Evolutionary conservation across 2,888 invertebrate species (phyloP).

Genomic region (Biston stratarius): DNA sequence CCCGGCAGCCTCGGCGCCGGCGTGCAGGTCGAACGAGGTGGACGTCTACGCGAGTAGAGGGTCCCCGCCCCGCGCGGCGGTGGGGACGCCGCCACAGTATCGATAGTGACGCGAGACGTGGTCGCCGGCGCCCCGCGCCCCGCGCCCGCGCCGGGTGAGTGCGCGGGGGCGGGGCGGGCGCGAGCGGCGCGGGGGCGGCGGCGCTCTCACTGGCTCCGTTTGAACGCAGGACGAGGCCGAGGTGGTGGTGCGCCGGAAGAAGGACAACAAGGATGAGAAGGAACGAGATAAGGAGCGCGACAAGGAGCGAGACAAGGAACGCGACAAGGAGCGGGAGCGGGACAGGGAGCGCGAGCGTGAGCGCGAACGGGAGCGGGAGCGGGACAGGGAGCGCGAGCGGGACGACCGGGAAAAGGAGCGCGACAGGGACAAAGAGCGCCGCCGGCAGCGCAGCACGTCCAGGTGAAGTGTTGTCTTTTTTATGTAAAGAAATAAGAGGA

Average conservation of each 20-base stretch:
- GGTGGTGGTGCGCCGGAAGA: constrained; percentile 83
- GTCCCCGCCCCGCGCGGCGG: neutral
- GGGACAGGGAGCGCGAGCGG: constrained; percentile 52
- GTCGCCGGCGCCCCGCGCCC: neutral
- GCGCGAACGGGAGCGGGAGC: constrained; percentile 52
- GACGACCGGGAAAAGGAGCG: constrained; percentile 60
- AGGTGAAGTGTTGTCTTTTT: constrained; percentile 54
- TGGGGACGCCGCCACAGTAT: neutral
- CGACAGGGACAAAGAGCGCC: constrained; percentile 86
- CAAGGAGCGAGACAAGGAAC: constrained; percentile 64
- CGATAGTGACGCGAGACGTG: neutral
- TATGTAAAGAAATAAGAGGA: no score
- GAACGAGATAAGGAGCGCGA: constrained; percentile 59
- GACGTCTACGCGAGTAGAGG: neutral
- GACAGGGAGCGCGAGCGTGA: constrained; percentile 52
- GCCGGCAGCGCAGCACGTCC: constrained; percentile 54
- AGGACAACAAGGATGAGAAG: constrained; percentile 66
- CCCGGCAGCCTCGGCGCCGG: no score
- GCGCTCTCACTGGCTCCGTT: constrained; percentile 45
- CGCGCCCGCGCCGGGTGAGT: neutral
- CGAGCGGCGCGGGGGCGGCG: constrained; percentile 8
- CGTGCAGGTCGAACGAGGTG: no score
- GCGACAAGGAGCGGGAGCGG: constrained; percentile 58
- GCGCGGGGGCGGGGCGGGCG: constrained; percentile 3
- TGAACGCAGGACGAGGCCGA: constrained; percentile 89